These are phyloP conservation scores for Alouatta palliata DNA, from an alignment of 2,113 vertebrate genomes.

Conservation along the genomic window DNA sequence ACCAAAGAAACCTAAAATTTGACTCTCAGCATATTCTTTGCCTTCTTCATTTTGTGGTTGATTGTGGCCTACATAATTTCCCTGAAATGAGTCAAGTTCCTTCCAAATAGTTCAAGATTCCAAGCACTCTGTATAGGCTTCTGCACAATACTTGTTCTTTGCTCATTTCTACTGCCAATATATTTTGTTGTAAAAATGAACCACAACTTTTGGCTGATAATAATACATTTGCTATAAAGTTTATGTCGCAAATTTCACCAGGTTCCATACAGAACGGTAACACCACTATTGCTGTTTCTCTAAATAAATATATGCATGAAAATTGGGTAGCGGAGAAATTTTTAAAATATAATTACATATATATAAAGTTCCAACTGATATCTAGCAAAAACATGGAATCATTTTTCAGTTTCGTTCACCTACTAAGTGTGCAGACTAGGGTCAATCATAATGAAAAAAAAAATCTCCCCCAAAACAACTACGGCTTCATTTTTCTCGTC, in stretches of 20 bases:
- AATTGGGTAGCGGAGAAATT: not conserved
- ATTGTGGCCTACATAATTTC: constrained; percentile 79
- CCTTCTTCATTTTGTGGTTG: constrained; percentile 75
- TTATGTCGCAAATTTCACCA: constrained; percentile 50
- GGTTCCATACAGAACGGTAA: constrained; percentile 26
- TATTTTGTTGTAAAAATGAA: constrained; percentile 64
- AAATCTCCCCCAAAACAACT: not conserved
- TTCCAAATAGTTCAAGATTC: constrained; percentile 78
- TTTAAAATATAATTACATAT: constrained; percentile 16
- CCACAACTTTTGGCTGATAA: constrained; percentile 39
- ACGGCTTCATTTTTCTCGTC: constrained; percentile 57
- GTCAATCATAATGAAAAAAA: constrained; percentile 8
- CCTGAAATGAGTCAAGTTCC: constrained; percentile 80
- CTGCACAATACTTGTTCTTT: constrained; percentile 50
- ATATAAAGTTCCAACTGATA: not conserved
- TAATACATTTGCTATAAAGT: constrained; percentile 52
- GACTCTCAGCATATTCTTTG: constrained; percentile 77
- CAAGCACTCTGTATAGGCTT: constrained; percentile 73
- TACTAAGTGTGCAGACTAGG: not conserved
- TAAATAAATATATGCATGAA: not conserved
- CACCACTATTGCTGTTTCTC: not conserved
- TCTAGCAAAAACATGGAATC: not conserved
- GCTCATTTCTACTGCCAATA: constrained; percentile 58
- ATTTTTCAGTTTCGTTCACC: constrained; percentile 49
- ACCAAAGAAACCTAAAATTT: constrained; percentile 64